Evolutionary conservation across 2,113 vertebrate species (phyloP), one percentile per base, ranked within the genome.

Genomic region (Gymnocephalus cernua): DNA sequence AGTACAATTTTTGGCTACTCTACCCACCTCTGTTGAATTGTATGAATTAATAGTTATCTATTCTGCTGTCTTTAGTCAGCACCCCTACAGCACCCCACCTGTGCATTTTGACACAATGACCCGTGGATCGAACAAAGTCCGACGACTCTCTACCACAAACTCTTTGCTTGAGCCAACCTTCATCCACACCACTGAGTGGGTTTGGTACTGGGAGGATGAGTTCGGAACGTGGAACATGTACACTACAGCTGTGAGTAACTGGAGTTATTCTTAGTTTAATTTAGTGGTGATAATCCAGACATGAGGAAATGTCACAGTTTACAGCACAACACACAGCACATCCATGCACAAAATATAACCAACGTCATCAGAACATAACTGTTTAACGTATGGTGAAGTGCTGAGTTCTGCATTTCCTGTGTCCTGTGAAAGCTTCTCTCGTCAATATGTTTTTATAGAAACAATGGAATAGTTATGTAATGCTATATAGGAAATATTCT

Each of bases 181-280:
- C 69, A 76, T 93, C 61, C 91, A 88, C 77, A 95, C 95, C 79
- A 96, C 95, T 0, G 85, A 87, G 58, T 95, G 95, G 94, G 6
- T 89, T 16, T 95, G 95, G 95, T 91, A 91, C 93, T 95, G 95
- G 95, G 78, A 95, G 90, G 91, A 95, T 3, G 91, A 95, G 80
- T 29, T 1, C 5, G 85, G 85, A 1, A 88, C 32, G 1, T 95
- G 94, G 95, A 92, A 88, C 73, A 29, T 61, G 72, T 95, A 95
- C 2, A 72, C 89, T 8, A 70, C 91, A 0, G 3, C 86, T 15
- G 94, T 96, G 88, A 90, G 95, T 90, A 79, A 61, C 70, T 35
- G 18, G 8, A 62, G 18, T 41, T 41, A 11, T 41, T 41, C 11
- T 41, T 41, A 41, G 38, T 41, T 38, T 38, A 9, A 38, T 38